Conservation (phyloP, 2,888 invertebrate genomes). For the Digitonthophagus gazella region DNA sequence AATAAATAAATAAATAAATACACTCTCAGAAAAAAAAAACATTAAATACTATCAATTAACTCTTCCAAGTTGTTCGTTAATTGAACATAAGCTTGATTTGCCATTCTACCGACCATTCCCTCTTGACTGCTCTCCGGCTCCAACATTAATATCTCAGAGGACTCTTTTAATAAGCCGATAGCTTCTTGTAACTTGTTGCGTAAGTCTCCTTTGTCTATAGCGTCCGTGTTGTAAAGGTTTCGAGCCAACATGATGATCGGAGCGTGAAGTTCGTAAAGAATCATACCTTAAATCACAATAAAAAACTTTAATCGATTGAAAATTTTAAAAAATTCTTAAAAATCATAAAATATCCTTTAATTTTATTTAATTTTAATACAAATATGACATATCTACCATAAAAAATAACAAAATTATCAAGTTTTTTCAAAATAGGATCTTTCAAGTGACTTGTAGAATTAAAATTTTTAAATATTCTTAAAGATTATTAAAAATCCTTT, state of each 20-base stretch:
- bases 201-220: slow-evolving; percentile 59
- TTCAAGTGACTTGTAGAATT: too few relatives aligned
- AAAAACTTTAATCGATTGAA: slow-evolving; percentile 3
- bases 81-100: slow-evolving; percentile 54
- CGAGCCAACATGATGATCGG: slow-evolving; percentile 71
- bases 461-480: too few relatives aligned
- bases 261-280: slow-evolving; percentile 78
- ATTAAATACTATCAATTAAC: slow-evolving; percentile 23
- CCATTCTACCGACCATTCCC: slow-evolving; percentile 62
- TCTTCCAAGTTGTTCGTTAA: slow-evolving; percentile 44
- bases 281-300: slow-evolving; percentile 59
- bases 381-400: too few relatives aligned
- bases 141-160: slow-evolving; percentile 62
- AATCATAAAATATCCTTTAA: too few relatives aligned
- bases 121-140: slow-evolving; percentile 68
- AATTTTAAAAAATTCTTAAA: too few relatives aligned
- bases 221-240: slow-evolving; percentile 60
- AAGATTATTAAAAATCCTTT: too few relatives aligned
- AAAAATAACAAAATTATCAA: too few relatives aligned
- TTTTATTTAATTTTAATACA: too few relatives aligned
- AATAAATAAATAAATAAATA: too few relatives aligned
- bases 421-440: too few relatives aligned
- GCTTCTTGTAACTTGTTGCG: slow-evolving; percentile 65
- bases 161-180: slow-evolving; percentile 61
- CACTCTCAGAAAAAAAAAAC: background rate